Base-by-base conservation (phyloP, 2,113 vertebrate genomes). In the Ramphastos sulfuratus region DNA sequence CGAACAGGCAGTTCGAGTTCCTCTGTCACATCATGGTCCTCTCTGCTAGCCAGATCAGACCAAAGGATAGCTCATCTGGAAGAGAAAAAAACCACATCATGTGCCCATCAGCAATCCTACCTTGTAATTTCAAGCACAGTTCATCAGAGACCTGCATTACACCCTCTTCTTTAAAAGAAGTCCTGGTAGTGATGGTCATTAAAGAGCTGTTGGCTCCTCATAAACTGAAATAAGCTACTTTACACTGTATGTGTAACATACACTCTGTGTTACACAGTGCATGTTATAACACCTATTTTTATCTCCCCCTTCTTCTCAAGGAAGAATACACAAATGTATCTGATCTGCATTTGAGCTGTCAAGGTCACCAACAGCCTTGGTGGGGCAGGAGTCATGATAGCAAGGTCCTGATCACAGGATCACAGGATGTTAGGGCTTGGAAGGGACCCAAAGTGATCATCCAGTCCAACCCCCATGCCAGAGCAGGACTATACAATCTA, bases 241-340 rank as follows among this genome's bases (percentile, higher is more conserved):
- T 54, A 25, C 52, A 54, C 52, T 54, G 24, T 54, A 25, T 54
- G 54, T 28, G 25, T 55, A 28, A 55, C 24, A 55, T 42, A 63
- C 6, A 5, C 0, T 15, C 5, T 60, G 35, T 20, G 3, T 17
- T n/a, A 55, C 10, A 11, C 20, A 6, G 31, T 20, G n/a, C 11
- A 8, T 64, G 39, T 48, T 56, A 20, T 3, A 54, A 23, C 12
- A 21, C 18, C 61, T 80, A 42, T 71, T 52, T 33, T 76, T 72
- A 16, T 46, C 52, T 80, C 73, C 15, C 46, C 19, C 11, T 48
- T 60, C 16, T 67, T 55, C 33, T 83, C 28, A 15, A n/a, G 50
- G 15, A 72, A 52, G 12, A 85, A 63, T 4, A 59, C 24, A 82
- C 16, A 16, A 82, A 80, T 13, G 8, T 16, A 17, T 25, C 30